Evolutionary conservation across 37 sponge, comb jelly and placozoan genomes (phyloP), one percentile per base, ranked within the genome.

Genomic region (Crambe crambe): DNA sequence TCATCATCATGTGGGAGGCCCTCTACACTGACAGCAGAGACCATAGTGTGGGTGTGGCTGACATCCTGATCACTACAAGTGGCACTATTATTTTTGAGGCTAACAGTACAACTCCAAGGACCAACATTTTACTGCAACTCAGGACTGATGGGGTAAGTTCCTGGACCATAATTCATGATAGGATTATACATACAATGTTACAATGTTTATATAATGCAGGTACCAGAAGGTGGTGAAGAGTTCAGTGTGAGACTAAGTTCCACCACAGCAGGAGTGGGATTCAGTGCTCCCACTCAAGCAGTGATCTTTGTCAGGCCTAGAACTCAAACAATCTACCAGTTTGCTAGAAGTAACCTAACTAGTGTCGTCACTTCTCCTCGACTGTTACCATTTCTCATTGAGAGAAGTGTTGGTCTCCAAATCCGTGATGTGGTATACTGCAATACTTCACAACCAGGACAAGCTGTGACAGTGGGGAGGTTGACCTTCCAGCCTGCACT

Each of bases 401-500:
- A 87, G 72, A 40, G 92, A n/a, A 63, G 51, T 12, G 63, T 61
- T 21, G 88, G 92, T 15, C 34, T 72, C 4, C 72, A 61, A 30
- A 39, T 92, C 3, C 63, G 56, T 21, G 57, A 56, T 12, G 42
- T 22, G 17, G 77, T 92, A 37, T 23, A 20, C 36, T 70, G 58
- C 37, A 31, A 56, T 18, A 82, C 87, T 36, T 25, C 21, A 37
- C 32, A 72, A 21, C 77, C 72, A 4, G 26, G 42, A 23, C 30
- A 29, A 6, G 3, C 56, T 1, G 59, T 84, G 15, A 75, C 75
- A 10, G 56, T 84, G 10, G 84, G 84, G 3, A 42, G 44, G 18
- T 6, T 92, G 47, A 84, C 79, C 21, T 58, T 92, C 12, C 60
- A 80, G 23, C 85, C 85, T 1, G 92, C 92, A 8, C 64, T 57